Evolutionary conservation across 2,888 invertebrate genomes (phyloP).

Genomic region (Teinopalpus imperialis): DNA sequence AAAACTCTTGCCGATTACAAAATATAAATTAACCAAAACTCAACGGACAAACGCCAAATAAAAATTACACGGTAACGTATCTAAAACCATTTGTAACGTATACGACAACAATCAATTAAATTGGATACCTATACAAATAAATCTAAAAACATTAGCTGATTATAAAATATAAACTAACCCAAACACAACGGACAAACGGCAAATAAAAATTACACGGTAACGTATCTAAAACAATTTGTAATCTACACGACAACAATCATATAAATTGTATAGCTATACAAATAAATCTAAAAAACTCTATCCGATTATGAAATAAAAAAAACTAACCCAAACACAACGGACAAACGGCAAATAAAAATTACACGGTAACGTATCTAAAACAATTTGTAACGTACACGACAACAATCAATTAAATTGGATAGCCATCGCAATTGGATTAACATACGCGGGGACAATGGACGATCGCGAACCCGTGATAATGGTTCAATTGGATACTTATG

Average conservation of each 20-base stretch:
- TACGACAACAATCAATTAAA: conserved; percentile 11
- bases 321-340: too few species aligned
- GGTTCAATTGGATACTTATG: conserved; percentile 27
- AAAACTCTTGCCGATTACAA: too few species aligned
- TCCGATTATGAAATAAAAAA: too few species aligned
- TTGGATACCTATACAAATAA: conserved; percentile 30
- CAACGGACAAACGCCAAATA: too few species aligned
- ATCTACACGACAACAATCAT: conserved; percentile 5
- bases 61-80: neutral
- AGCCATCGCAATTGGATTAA: conserved; percentile 5
- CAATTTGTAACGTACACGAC: conserved; percentile 1
- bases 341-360: neutral
- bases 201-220: neutral
- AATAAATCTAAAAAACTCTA: too few species aligned
- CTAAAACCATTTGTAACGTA: neutral
- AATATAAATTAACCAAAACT: too few species aligned
- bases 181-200: too few species aligned
- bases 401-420: conserved; percentile 10
- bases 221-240: conserved; percentile 1
- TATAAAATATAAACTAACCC: too few species aligned
- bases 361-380: neutral
- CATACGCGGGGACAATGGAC: neutral
- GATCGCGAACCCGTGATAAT: conserved; percentile 29
- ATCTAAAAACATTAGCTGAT: too few species aligned
- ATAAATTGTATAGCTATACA: too few species aligned